Evolutionary conservation across 1,140 invertebrate species (phyloP).

Genomic region (Drosophila athabasca): DNA sequence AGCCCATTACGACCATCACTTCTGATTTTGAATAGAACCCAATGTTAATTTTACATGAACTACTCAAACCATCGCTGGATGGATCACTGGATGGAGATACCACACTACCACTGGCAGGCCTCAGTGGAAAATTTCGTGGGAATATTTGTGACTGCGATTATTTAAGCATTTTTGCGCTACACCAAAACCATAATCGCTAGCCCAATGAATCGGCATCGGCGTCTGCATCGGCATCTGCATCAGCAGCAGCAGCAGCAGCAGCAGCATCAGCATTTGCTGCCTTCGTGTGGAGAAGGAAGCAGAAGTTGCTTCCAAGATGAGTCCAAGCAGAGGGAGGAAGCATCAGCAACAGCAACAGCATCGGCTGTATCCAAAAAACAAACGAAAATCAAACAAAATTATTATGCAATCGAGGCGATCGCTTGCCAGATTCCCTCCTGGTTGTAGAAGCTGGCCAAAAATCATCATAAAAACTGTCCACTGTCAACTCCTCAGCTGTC

Average conservation of each 20-base stretch:
- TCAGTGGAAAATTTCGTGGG: constrained; percentile 59
- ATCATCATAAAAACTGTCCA: constrained; percentile 80
- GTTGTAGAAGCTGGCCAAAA: constrained; percentile 55
- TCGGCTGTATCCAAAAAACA: constrained; percentile 8
- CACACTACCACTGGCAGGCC: constrained; percentile 11
- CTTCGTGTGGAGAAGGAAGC: constrained; percentile 45
- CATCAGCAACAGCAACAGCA: too few species aligned
- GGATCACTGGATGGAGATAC: constrained; percentile 45
- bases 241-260: too few species aligned
- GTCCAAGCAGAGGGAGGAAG: constrained; percentile 3
- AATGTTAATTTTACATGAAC: constrained; percentile 68
- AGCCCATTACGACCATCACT: constrained; percentile 67
- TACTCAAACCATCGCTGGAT: constrained; percentile 31
- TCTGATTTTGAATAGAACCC: constrained; percentile 75
- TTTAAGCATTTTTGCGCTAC: constrained; percentile 69
- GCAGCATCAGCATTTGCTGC: too few species aligned
- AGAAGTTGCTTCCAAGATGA: constrained; percentile 9
- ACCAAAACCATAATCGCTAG: constrained; percentile 67
- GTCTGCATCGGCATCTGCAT: constrained; percentile 6
- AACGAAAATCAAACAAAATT: constrained; percentile 45
- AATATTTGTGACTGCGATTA: constrained; percentile 72
- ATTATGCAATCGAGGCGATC: constrained; percentile 42
- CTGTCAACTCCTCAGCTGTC: constrained; percentile 71
- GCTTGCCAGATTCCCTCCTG: constrained; percentile 35
- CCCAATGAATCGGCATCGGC: constrained; percentile 68